Conservation (phyloP, 2,797 vertebrate species). For the Arnoldichthys spilopterus region DNA sequence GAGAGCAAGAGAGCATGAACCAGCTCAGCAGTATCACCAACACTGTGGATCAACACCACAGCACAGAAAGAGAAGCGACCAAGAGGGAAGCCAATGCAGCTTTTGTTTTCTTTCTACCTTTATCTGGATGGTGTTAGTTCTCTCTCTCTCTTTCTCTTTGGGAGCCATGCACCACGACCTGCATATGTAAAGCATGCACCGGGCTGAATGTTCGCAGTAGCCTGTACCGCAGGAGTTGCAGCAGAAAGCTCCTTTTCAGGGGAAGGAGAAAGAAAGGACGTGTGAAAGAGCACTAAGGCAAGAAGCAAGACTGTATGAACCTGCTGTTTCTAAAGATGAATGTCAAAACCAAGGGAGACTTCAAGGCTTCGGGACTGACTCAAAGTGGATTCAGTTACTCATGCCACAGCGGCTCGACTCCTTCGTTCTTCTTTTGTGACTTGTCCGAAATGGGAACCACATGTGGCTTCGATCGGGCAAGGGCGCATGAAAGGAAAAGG, state of each 20-base stretch:
- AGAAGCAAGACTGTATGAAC: conserved; percentile 1
- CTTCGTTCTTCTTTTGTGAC: conserved; percentile 23
- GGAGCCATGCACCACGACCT: not conserved
- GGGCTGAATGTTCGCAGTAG: conserved; percentile 20
- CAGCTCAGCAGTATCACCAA: conserved; percentile 35
- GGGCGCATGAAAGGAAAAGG: conserved; percentile 46
- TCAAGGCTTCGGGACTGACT: conserved; percentile 34
- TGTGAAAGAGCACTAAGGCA: conserved; percentile 7
- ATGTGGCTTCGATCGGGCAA: conserved; percentile 23
- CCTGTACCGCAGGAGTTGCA: conserved; percentile 14
- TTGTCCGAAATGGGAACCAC: conserved; percentile 54
- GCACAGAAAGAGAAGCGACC: conserved; percentile 30
- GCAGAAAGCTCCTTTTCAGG: conserved; percentile 29
- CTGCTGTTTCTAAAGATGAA: conserved; percentile 40
- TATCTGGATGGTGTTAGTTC: conserved; percentile 28
- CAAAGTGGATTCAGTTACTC: conserved; percentile 31
- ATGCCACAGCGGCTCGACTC: conserved; percentile 17
- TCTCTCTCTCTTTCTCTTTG: not conserved
- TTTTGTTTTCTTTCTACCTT: conserved; percentile 3
- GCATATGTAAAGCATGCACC: conserved; percentile 18
- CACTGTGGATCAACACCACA: conserved; percentile 13
- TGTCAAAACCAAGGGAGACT: conserved; percentile 11
- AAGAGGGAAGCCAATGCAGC: not conserved
- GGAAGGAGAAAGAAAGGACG: conserved; percentile 33
- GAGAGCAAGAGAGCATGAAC: conserved; percentile 44